Evolutionary conservation across 2,113 vertebrate genomes (phyloP).

Genomic region (Harpagus bidentatus): DNA sequence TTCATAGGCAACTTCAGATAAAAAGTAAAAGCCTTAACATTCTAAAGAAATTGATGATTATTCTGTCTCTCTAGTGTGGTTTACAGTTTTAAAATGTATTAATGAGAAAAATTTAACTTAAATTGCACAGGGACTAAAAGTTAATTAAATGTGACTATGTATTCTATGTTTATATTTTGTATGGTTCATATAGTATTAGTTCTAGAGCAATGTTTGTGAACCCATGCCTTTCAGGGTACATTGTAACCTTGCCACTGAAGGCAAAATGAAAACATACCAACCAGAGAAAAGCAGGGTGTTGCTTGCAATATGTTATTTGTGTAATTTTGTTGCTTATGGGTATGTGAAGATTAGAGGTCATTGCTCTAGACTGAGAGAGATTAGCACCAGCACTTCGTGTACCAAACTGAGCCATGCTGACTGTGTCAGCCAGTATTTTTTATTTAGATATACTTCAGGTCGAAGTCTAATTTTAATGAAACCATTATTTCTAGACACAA

Average conservation of each 20-base stretch:
- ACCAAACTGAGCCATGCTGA: constrained; percentile 45
- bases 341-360: background rate
- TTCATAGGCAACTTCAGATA: background rate
- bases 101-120: background rate
- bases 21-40: background rate
- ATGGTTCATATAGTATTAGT: background rate
- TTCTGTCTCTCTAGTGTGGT: background rate
- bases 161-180: background rate
- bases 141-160: background rate
- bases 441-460: constrained; percentile 23
- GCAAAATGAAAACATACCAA: background rate
- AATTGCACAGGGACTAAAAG: background rate
- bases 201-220: constrained; percentile 1
- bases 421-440: constrained; percentile 32
- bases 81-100: constrained; percentile 3
- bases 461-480: constrained; percentile 20
- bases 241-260: background rate
- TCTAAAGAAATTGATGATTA: background rate
- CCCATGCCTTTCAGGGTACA: background rate
- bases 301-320: background rate
- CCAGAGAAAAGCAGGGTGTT: background rate
- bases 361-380: background rate
- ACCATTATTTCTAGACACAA: background rate
- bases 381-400: background rate
- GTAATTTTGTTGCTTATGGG: background rate